Base-by-base conservation (phyloP, 2,797 vertebrate genomes). In the Enteromius trimaculatus region DNA sequence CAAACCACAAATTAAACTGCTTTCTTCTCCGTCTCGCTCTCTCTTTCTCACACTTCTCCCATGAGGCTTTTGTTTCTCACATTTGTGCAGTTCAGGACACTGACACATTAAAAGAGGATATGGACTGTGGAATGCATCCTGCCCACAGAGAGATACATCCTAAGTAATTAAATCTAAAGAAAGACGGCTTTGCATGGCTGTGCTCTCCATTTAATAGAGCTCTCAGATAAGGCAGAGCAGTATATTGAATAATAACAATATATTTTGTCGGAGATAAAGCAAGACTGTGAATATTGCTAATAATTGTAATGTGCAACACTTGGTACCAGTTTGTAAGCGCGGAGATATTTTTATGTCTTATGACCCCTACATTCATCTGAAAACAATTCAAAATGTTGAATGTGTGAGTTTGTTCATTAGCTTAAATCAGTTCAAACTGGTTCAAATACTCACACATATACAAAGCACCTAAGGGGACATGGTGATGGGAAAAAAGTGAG, bases 11-110 rank as follows among this genome's bases (percentile, higher is more conserved):
- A 71, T 77, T 31, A 76, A 19, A 6, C 72, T 66, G 79, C 21
- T 19, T 44, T 37, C 53, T 37, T 19, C 51, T 23, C 78, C 13
- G 39, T 82, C 77, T 87, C 75, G 62, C 55, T 64, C 34, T 44
- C 21, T 55, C 31, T 71, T 16, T 37, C 71, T 62, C 79, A 26
- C 19, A 19, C 49, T 21, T 49, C 58, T 62, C 39, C 39, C 58
- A 14, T 21, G 9, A 62, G 39, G 29, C 65, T 42, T 42, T 7
- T 37, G 7, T 47, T 68, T 39, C 47, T 62, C 49, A 55, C 68
- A 70, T 64, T 53, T 49, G 53, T 68, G 39, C 49, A 76, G 80
- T 49, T 68, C 44, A n/a, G 10, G 71, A 84, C 55, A 77, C 62
- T 81, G 23, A 51, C 39, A 19, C 29, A 66, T 51, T 23, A 23